phyloP scores from a whole-genome alignment of 1,140 invertebrate genomes.

The Pseudomyrmex gracilis region DNA sequence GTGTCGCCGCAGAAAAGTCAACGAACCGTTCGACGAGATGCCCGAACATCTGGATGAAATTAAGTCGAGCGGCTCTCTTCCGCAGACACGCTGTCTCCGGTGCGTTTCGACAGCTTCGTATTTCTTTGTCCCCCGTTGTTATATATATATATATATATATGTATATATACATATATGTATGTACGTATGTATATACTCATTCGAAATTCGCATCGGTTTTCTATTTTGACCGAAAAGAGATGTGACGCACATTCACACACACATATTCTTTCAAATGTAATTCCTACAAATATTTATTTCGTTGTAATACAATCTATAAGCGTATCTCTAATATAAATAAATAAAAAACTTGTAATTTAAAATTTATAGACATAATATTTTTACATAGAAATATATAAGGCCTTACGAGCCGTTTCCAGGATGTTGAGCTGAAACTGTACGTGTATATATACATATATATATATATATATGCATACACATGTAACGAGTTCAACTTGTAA shows the following conservation, averaged over 20 bases:
- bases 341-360: neutral
- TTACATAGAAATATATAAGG: too few relatives aligned
- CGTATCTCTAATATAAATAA: neutral
- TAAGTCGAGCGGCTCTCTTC: constrained; percentile 67
- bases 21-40: constrained; percentile 70
- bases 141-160: too few relatives aligned
- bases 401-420: too few relatives aligned
- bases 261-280: too few relatives aligned
- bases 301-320: neutral
- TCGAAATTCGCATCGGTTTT: constrained; percentile 33
- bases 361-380: neutral
- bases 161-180: too few relatives aligned
- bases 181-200: neutral
- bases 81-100: constrained; percentile 71
- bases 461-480: too few relatives aligned
- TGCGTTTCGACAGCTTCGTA: constrained; percentile 49
- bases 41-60: constrained; percentile 74
- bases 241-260: too few relatives aligned
- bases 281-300: too few relatives aligned
- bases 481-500: too few relatives aligned
- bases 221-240: constrained; percentile 2
- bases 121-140: constrained; percentile 27
- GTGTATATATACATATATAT: too few relatives aligned
- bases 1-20: constrained; percentile 67
- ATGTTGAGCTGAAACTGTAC: too few relatives aligned